These are phyloP conservation scores for Brachymystax lenok DNA, from an alignment of 2,797 vertebrate species.

Conservation along the genomic window DNA sequence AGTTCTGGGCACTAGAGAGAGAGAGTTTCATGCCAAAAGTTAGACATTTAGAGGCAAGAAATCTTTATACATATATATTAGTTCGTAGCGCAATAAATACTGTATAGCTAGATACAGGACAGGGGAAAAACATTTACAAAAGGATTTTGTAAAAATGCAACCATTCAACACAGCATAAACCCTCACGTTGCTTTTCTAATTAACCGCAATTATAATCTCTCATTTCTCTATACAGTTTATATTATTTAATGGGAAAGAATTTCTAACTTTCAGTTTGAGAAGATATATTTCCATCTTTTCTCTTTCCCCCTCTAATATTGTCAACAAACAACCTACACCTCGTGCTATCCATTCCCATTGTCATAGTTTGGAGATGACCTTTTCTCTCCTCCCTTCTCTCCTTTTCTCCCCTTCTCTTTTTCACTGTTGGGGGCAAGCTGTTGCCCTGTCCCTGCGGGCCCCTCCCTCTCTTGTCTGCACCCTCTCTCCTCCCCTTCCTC, in stretches of 20 bases:
- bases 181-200: conserved; percentile 5
- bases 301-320: conserved; percentile 35
- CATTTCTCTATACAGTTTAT: background rate
- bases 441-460: conserved; percentile 68
- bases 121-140: background rate
- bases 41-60: background rate
- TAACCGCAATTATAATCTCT: background rate
- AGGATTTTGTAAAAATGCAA: background rate
- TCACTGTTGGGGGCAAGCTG: conserved; percentile 78
- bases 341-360: conserved; percentile 76
- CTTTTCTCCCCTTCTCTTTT: conserved; percentile 59
- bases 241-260: background rate
- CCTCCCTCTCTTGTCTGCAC: conserved; percentile 73
- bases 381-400: conserved; percentile 52
- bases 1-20: conserved; percentile 12
- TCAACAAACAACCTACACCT: conserved; percentile 68
- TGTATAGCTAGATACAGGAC: background rate
- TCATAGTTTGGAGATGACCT: conserved; percentile 75
- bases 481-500: conserved; percentile 32
- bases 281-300: background rate
- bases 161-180: background rate
- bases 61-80: background rate
- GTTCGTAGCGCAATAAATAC: background rate
- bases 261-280: background rate
- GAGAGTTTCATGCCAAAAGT: conserved; percentile 23